Evolutionary conservation across 1,140 invertebrate species (phyloP).

Genomic region (Lepidurus arcticus): DNA sequence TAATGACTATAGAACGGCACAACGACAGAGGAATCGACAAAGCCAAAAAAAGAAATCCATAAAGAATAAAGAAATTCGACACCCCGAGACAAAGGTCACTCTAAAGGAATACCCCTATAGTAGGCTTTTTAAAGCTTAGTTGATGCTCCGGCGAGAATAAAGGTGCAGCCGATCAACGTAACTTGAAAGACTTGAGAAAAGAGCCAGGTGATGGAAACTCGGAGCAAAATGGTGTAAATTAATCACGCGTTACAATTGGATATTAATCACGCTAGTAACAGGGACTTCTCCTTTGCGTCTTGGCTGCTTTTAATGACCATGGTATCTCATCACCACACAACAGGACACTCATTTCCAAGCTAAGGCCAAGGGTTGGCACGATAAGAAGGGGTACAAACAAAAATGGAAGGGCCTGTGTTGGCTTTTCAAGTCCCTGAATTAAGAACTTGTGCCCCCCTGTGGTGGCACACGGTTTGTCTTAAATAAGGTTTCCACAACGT

Average conservation of each 20-base stretch:
- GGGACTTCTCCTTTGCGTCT: background rate
- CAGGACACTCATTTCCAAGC: constrained; percentile 7
- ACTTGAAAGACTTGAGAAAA: background rate
- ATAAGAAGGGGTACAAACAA: constrained; percentile 1
- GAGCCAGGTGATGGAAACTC: background rate
- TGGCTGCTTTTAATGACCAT: background rate
- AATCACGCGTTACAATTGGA: background rate
- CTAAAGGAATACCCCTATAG: no score
- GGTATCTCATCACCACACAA: constrained; percentile 6
- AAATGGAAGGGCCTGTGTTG: background rate
- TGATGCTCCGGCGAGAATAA: background rate
- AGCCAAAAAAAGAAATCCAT: no score
- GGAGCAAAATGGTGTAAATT: background rate
- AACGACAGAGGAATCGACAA: no score
- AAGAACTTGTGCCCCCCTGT: constrained; percentile 1
- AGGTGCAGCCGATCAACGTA: background rate
- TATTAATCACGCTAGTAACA: constrained; percentile 11
- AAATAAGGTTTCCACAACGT: background rate
- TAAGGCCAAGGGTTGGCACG: background rate
- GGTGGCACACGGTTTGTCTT: background rate
- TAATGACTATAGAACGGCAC: no score
- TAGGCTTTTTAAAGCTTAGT: no score
- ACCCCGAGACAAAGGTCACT: no score
- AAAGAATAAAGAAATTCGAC: no score
- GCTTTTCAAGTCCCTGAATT: background rate